These are phyloP conservation scores for Myotis lucifugus DNA, from an alignment of 2,113 vertebrate species.

Conservation along the genomic window DNA sequence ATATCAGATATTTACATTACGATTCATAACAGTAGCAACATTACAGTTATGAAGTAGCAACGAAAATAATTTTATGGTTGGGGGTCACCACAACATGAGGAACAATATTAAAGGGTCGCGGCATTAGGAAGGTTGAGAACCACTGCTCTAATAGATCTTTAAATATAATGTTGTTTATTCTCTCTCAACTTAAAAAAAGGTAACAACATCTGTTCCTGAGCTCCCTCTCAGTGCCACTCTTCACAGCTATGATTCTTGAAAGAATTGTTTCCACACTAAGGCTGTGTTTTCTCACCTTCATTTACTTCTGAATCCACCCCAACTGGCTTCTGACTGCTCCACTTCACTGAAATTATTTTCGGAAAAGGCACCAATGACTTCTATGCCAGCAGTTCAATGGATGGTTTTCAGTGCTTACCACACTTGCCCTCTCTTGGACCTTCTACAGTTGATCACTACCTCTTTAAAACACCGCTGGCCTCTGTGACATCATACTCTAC, in stretches of 20 bases:
- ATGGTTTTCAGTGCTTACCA: neutral
- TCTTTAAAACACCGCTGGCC: neutral
- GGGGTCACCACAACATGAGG: too few relatives aligned
- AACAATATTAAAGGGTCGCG: too few relatives aligned
- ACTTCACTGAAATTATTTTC: neutral
- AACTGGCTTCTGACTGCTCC: neutral
- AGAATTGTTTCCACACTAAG: neutral
- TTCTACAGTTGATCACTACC: neutral
- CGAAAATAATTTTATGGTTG: too few relatives aligned
- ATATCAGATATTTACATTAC: too few relatives aligned
- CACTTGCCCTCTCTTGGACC: neutral
- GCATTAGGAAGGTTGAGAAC: too few relatives aligned
- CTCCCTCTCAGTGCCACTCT: neutral
- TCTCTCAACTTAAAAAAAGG: neutral
- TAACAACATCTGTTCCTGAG: neutral
- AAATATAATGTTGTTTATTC: neutral
- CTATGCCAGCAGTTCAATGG: too few relatives aligned
- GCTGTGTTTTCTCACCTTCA: neutral
- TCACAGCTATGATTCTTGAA: neutral
- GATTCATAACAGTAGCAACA: too few relatives aligned
- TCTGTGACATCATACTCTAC: neutral
- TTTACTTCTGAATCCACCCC: neutral
- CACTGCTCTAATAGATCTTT: neutral
- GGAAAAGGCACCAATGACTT: neutral
- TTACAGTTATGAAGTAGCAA: too few relatives aligned